Conservation (phyloP, 2,888 invertebrate species). For the Ormyrus labotus region DNA sequence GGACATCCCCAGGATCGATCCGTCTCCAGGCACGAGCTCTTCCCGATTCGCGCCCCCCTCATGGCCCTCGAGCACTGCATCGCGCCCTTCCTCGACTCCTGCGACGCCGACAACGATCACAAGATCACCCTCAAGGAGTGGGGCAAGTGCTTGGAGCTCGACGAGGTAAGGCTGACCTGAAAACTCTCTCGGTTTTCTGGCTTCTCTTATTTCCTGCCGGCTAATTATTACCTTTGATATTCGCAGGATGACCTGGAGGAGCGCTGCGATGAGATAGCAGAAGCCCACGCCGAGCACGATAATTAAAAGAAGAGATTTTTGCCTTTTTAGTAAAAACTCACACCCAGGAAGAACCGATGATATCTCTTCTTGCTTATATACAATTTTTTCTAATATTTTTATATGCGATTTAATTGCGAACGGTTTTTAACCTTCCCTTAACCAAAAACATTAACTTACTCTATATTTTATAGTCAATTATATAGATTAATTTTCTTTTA, state of each 20-base stretch:
- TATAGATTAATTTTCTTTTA: background rate
- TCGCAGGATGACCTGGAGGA: constrained; percentile 86
- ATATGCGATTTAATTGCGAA: background rate
- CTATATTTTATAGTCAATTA: background rate
- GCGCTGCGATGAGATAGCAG: constrained; percentile 86
- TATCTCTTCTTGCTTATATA: constrained; percentile 11
- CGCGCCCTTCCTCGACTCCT: constrained; percentile 94
- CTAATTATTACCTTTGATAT: constrained; percentile 6
- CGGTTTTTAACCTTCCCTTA: constrained; percentile 10
- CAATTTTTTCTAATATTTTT: constrained; percentile 6
- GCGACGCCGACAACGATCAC: constrained; percentile 93
- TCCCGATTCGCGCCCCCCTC: constrained; percentile 95
- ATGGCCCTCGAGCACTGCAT: constrained; percentile 98
- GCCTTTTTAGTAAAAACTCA: constrained; percentile 1
- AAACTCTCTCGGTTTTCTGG: background rate
- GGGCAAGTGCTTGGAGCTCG: constrained; percentile 91
- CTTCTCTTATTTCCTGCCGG: background rate
- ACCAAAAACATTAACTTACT: constrained; percentile 7
- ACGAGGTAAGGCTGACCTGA: constrained; percentile 79
- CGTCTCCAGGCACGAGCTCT: constrained; percentile 95
- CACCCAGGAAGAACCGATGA: background rate
- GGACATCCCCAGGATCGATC: constrained; percentile 91
- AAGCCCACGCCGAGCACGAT: constrained; percentile 68
- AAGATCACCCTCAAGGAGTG: constrained; percentile 94
- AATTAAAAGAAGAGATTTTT: constrained; percentile 43